A percentile compares a stretch with the other conserved stretches of the same genome.
phyloP scores from a whole-genome alignment of 2,888 invertebrate species.

The Xestia xanthographa region DNA sequence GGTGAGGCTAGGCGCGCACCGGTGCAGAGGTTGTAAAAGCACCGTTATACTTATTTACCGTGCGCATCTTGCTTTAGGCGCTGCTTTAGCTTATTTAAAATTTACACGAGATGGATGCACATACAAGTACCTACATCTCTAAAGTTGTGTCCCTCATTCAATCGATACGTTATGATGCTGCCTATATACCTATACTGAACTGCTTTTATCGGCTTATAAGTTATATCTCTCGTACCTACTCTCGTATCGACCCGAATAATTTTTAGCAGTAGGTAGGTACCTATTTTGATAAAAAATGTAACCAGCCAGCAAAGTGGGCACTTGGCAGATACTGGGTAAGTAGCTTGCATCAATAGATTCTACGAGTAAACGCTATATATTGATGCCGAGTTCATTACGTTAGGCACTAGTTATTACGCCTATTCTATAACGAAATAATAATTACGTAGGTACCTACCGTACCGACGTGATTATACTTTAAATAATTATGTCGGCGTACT shows the following conservation, averaged over 20 bases:
- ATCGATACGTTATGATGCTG: conserved; percentile 12
- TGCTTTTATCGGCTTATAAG: background rate
- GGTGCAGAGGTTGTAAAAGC: conserved; percentile 87
- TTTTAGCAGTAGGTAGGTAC: background rate
- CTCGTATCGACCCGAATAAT: background rate
- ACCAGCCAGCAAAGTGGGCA: background rate
- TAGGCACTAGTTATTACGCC: background rate
- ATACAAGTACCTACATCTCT: conserved; percentile 14
- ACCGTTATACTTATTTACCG: conserved; percentile 90
- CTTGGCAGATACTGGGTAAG: background rate
- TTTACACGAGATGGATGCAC: conserved; percentile 63
- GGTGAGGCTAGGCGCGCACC: conserved; percentile 81
- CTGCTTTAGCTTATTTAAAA: conserved; percentile 83
- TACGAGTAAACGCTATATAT: background rate
- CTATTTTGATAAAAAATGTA: background rate
- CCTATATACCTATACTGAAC: background rate
- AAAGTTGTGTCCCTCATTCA: conserved; percentile 26
- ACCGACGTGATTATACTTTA: background rate
- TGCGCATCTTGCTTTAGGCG: conserved; percentile 87
- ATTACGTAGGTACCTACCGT: background rate
- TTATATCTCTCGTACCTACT: background rate
- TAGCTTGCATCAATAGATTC: background rate
- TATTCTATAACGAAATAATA: background rate
- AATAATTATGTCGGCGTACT: background rate
- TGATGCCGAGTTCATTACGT: background rate